Evolutionary conservation across 1,140 invertebrate species (phyloP), one percentile per base, ranked within the genome.

Genomic region (Ceratosolen fusciceps): DNA sequence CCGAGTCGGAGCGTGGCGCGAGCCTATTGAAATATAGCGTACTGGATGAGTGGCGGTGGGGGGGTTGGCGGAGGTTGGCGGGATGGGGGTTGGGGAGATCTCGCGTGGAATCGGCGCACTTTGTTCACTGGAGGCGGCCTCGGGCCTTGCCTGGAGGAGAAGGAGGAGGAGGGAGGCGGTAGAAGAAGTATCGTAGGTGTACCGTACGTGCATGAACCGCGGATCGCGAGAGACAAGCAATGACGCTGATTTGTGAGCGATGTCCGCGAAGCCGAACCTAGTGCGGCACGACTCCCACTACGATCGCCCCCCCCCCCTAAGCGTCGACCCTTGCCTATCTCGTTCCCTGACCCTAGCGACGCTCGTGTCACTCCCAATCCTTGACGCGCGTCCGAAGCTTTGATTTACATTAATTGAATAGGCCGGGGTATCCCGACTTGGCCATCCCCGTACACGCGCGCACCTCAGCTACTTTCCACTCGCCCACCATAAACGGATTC

Each of bases 231-330:
- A 60, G 67, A 77, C 68, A 73, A 76, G 74, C 65, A 77, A 77
- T 74, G 65, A 68, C 65, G 56, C 67, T 78, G 83, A 83, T 83
- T 83, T 81, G 83, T 79, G 79, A 82, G 83, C 80, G 39, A 71
- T 21, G 73, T 65, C 37, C 7, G 49, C n/a, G 24, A 16, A 29
- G 1, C 58, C 54, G 21, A 67, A 72, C 37, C 1, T 10, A 34
- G 31, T n/a, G 60, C 60, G 37, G 37, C 60, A 65, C n/a, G 60
- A 65, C 34, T 65, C 60, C 60, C n/a, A n/a, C 31, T 37, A 31
- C 16, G 31, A 65, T 65, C 16, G 31, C 31, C 3, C 60, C 31
- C 37, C 19, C 37, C 31, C 9, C 37, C 31, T 14, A 9, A n/a
- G 31, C 14, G 31, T 31, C 31, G 60, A 65, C 14, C 60, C 14